Conservation (phyloP, 2,888 invertebrate genomes). For the Nebria salina region DNA sequence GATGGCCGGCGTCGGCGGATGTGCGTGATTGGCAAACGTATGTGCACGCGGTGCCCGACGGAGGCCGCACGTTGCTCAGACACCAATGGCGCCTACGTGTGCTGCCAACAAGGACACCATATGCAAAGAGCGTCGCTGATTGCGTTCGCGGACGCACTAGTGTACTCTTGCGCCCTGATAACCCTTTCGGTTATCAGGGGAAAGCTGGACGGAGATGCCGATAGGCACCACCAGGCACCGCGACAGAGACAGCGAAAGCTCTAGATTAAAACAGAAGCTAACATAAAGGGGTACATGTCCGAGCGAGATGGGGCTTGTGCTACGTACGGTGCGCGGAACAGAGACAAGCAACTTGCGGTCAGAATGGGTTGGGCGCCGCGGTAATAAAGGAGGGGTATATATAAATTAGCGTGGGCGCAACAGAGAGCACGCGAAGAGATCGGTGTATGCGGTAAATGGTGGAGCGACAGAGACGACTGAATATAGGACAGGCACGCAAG, state of each 20-base stretch:
- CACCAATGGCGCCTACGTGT: conserved; percentile 49
- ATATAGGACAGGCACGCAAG: conserved; percentile 59
- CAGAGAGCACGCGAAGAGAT: conserved; percentile 60
- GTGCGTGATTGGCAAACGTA: conserved; percentile 61
- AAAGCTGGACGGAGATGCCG: conserved; percentile 57
- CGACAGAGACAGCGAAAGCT: conserved; percentile 57
- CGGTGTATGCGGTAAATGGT: conserved; percentile 68
- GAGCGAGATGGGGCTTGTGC: conserved; percentile 61
- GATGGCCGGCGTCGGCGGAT: conserved; percentile 51
- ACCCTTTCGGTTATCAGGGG: conserved; percentile 64
- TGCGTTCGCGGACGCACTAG: conserved; percentile 55
- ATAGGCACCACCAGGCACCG: conserved; percentile 58
- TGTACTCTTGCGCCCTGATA: conserved; percentile 62
- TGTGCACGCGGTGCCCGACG: conserved; percentile 56
- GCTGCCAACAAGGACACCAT: conserved; percentile 54
- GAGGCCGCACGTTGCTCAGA: conserved; percentile 54
- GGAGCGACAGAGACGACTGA: conserved; percentile 63
- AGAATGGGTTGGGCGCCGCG: conserved; percentile 74
- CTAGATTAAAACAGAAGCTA: conserved; percentile 63
- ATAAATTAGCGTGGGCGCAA: conserved; percentile 67
- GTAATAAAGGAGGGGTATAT: conserved; percentile 74
- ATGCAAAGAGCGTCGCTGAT: conserved; percentile 53
- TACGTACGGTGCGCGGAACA: conserved; percentile 66
- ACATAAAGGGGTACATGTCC: conserved; percentile 61
- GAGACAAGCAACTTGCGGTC: conserved; percentile 74